Conservation (phyloP, 2,888 invertebrate genomes). For the Himalopsyche japonica region DNA sequence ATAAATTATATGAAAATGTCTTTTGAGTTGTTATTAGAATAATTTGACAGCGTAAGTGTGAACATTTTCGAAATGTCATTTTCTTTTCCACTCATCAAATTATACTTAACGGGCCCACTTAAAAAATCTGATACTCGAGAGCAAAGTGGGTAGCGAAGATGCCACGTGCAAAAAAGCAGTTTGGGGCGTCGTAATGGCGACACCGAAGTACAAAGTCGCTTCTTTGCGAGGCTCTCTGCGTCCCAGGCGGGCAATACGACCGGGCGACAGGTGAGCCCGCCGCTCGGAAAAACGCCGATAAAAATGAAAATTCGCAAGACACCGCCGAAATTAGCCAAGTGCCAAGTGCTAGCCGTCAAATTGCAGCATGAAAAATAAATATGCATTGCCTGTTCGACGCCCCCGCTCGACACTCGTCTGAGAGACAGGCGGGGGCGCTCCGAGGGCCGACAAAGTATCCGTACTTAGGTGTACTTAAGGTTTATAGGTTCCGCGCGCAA, state of each 20-base stretch:
- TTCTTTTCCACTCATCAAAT: background rate
- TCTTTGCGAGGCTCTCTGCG: background rate
- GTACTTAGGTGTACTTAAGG: conserved; percentile 37
- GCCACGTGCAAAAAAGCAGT: background rate
- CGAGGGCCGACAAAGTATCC: background rate
- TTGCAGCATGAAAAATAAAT: conserved; percentile 40
- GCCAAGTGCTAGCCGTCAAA: conserved; percentile 32
- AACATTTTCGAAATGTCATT: background rate
- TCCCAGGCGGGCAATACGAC: conserved; percentile 2
- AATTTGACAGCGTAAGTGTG: background rate
- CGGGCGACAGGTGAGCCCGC: conserved; percentile 28
- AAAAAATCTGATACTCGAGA: background rate
- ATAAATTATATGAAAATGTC: too few relatives aligned
- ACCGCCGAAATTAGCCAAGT: conserved; percentile 34
- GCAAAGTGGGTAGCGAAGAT: background rate
- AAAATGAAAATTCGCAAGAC: conserved; percentile 31
- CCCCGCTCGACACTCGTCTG: background rate
- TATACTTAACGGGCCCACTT: background rate
- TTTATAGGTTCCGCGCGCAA: conserved; percentile 35
- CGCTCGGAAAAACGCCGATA: conserved; percentile 23
- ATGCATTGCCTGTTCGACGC: conserved; percentile 27
- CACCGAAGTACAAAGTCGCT: background rate
- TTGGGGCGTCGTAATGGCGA: background rate
- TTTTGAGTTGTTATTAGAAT: background rate
- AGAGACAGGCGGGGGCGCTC: background rate